Base-by-base conservation (phyloP, 2,888 invertebrate genomes). In the Slavum lentiscoides region DNA sequence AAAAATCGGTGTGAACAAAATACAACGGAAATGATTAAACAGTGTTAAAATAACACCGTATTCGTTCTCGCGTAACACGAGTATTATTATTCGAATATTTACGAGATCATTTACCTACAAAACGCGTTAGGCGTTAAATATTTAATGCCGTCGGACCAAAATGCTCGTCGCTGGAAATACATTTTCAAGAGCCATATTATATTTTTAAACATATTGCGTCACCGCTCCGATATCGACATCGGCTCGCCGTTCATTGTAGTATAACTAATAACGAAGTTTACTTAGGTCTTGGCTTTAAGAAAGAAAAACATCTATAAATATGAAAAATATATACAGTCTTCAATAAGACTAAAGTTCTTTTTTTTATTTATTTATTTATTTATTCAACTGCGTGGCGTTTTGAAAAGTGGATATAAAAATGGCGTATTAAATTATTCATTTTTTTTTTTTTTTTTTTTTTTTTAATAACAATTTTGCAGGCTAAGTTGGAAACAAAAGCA, bases 401-500 rank as follows among this genome's bases (percentile, higher is more conserved):
- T 15, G 13, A 61, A 13, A 13, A 30, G 30, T 61, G 21, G 58
- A 58, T 58, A 58, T n/a, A 58, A 59, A 59, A 59, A 61, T 11
- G 55, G 55, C 55, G 19, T 19, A 19, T 19, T 19, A 55, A 55
- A 55, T 55, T 55, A 55, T 55, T 19, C 39, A 19, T 58, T 8
- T 66, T 43, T n/a, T n/a, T n/a, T n/a, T n/a, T n/a, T n/a, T n/a
- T 59, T 19, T 83, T 80, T 59, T 19, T 83, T 80, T 76, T 62
- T 76, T 80, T 49, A 11, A 15, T 49, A 49, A 83, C 85, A 86
- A 89, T 89, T 88, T 92, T 92, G 74, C 91, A 94, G 94, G 94
- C 94, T 61, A 95, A 95, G 89, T 89, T 95, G 87, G 95, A 95
- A 89, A 94, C 95, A 85, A 95, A 95, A 88, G 94, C 94, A 74